These are phyloP conservation scores for Cotesia chilonis DNA, from an alignment of 1,140 invertebrate species.

Conservation along the genomic window DNA sequence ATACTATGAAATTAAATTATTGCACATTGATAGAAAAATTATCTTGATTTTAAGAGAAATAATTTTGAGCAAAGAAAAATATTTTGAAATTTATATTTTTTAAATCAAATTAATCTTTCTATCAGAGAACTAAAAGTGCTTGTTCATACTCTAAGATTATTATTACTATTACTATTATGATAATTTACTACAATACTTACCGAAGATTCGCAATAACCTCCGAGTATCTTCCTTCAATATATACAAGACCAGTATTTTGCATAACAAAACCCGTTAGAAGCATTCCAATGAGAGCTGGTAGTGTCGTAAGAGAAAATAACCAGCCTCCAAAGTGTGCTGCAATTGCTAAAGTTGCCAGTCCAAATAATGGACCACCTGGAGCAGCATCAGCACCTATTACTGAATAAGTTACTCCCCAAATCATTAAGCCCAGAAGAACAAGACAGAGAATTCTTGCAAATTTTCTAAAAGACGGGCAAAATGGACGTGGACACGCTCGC, in stretches of 20 bases:
- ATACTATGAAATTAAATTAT: neutral
- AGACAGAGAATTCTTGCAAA: constrained; percentile 77
- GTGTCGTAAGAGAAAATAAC: constrained; percentile 76
- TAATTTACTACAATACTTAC: constrained; percentile 59
- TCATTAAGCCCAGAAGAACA: constrained; percentile 75
- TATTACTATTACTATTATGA: neutral
- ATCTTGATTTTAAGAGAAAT: neutral
- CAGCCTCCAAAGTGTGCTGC: constrained; percentile 84
- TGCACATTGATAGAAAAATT: neutral
- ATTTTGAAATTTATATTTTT: neutral
- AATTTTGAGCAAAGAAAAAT: neutral
- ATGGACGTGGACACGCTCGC: constrained; percentile 79
- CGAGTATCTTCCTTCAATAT: constrained; percentile 72
- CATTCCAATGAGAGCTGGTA: constrained; percentile 90
- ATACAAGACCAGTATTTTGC: constrained; percentile 79
- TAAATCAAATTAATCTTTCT: too few relatives aligned
- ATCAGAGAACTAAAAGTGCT: neutral
- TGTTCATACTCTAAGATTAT: neutral
- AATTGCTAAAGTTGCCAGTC: constrained; percentile 77
- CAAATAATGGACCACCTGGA: constrained; percentile 81
- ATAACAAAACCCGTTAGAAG: constrained; percentile 81
- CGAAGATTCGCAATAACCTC: constrained; percentile 73
- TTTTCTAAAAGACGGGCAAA: constrained; percentile 81
- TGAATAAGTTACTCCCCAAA: constrained; percentile 79
- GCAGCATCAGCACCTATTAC: constrained; percentile 79